Evolutionary conservation across 2,888 invertebrate species (phyloP).

Genomic region (Drosophila picticornis): DNA sequence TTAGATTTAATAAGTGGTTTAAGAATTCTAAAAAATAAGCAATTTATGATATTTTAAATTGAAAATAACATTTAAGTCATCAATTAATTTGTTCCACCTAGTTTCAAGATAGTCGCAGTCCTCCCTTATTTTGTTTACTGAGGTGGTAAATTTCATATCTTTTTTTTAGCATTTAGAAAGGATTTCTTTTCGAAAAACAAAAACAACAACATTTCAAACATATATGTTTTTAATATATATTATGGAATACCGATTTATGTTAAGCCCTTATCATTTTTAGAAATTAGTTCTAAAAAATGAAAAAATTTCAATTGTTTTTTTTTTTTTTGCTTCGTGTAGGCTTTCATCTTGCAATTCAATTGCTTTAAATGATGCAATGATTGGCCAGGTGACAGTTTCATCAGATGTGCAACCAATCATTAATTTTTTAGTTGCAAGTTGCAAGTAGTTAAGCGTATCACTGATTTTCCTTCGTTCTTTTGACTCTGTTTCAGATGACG

Average conservation of each 20-base stretch:
- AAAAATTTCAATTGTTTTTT: too few relatives aligned
- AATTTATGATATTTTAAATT: background rate
- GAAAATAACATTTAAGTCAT: background rate
- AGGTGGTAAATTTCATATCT: too few relatives aligned
- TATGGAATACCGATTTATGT: background rate
- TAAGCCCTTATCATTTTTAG: background rate
- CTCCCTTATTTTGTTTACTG: too few relatives aligned
- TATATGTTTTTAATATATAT: background rate
- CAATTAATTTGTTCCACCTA: background rate
- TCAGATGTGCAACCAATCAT: constrained; percentile 55
- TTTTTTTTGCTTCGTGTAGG: too few relatives aligned
- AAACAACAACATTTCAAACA: background rate
- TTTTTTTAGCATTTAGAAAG: too few relatives aligned
- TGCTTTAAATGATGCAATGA: constrained; percentile 3
- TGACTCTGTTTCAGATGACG: constrained; percentile 85
- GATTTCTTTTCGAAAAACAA: background rate
- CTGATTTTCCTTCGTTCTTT: background rate
- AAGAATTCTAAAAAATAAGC: background rate
- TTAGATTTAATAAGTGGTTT: background rate
- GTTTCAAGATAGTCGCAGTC: too few relatives aligned
- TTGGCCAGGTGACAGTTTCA: constrained; percentile 40
- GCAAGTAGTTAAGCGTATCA: constrained; percentile 4
- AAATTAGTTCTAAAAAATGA: too few relatives aligned
- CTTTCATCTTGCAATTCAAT: background rate
- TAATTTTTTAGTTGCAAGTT: background rate